Base-by-base conservation (phyloP, 2,113 vertebrate genomes). In the Microcebus ravelobensis region DNA sequence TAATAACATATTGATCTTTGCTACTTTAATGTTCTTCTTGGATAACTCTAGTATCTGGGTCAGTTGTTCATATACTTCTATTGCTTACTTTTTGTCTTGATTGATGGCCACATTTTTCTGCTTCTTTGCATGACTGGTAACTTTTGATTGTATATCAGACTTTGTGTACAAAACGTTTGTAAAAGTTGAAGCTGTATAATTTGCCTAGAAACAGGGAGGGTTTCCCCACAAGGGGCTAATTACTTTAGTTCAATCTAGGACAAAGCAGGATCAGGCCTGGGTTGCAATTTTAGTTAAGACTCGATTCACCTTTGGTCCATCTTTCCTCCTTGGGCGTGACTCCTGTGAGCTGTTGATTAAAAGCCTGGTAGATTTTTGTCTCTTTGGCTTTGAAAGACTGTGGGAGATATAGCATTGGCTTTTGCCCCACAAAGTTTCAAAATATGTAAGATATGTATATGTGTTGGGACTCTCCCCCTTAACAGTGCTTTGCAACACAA, bases 131-230 rank as follows among this genome's bases (percentile, higher is more conserved):
- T 94, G 63, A 90, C 29, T 70, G 85, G 42, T 68, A 91, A 57
- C 92, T 88, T 96, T 87, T 80, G 39, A 91, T 45, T 96, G 10
- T 68, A 55, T 91, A n/a, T 90, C 42, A 94, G 76, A 79, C 6
- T 2, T 52, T 73, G 6, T 50, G 5, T 84, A 57, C 74, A 74
- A 87, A 95, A 88, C 25, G 67, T n/a, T 11, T 85, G 31, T 74
- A 90, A 67, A 95, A n/a, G 36, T 34, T 90, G 83, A 15, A 84
- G 31, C 18, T 90, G 21, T 92, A 4, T 70, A 55, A 45, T 94
- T 91, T 74, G 80, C 79, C 77, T 96, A 74, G 27, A 17, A 86
- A 50, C 15, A 59, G 4, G 20, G 18, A 70, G 5, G 9, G 4
- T 90, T 94, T 95, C 80, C 61, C 55, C 29, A 8, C 13, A 39